These are phyloP conservation scores for Amblyraja radiata DNA, from an alignment of 2,797 vertebrate genomes.

Conservation along the genomic window DNA sequence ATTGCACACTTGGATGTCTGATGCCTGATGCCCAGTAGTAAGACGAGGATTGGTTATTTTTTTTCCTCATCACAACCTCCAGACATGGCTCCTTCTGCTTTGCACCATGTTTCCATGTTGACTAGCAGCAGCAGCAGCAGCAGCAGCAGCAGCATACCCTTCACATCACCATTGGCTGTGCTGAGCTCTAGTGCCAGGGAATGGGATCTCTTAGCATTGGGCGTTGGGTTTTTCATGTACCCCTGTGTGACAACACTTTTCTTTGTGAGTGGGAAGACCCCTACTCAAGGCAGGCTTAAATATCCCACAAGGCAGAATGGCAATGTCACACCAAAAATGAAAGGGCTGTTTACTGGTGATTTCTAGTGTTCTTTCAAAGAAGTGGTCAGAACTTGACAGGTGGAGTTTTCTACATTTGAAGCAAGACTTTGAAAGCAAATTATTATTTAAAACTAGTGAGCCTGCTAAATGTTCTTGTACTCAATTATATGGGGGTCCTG, in stretches of 20 bases:
- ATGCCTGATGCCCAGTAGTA: no score
- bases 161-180: background rate
- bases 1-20: background rate
- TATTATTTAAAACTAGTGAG: no score
- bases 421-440: no score
- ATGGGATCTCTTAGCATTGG: background rate
- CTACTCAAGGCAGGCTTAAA: background rate
- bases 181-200: background rate
- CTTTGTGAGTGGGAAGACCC: background rate
- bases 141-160: background rate
- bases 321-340: background rate
- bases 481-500: no score
- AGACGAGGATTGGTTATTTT: no score
- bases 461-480: no score
- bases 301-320: background rate
- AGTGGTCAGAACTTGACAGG: no score
- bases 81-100: background rate
- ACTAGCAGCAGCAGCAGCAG: background rate
- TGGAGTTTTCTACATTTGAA: no score
- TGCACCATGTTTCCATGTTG: background rate
- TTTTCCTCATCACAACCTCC: no score
- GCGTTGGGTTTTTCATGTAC: background rate
- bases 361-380: background rate
- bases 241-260: background rate
- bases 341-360: background rate